phyloP scores from a whole-genome alignment of 2,888 invertebrate genomes.

The Athalia circularis region DNA sequence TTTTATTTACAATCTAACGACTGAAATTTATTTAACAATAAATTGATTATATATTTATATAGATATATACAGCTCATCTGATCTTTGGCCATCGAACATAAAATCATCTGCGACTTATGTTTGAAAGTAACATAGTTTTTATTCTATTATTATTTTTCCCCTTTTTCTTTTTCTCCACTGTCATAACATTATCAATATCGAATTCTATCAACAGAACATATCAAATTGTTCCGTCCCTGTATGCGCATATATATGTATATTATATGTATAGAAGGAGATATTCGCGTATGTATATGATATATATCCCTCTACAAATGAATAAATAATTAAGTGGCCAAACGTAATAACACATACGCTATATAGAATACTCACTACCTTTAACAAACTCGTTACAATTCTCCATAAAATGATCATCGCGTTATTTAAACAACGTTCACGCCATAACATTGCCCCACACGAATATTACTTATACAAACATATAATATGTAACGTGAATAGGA shows the following conservation, averaged over 20 bases:
- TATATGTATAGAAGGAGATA: too few relatives aligned
- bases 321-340: conserved; percentile 20
- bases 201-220: conserved; percentile 22
- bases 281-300: background rate
- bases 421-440: conserved; percentile 28
- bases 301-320: background rate
- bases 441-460: conserved; percentile 32
- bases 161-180: too few relatives aligned
- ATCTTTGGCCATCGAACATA: conserved; percentile 66
- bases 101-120: conserved; percentile 63
- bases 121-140: conserved; percentile 38
- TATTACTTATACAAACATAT: conserved; percentile 14
- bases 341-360: conserved; percentile 9
- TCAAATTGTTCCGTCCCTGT: conserved; percentile 4
- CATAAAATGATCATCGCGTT: conserved; percentile 1
- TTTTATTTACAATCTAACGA: conserved; percentile 71
- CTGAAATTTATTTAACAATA: conserved; percentile 68
- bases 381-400: conserved; percentile 35
- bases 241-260: conserved; percentile 10
- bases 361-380: conserved; percentile 23
- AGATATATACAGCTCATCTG: conserved; percentile 40
- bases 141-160: background rate
- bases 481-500: background rate
- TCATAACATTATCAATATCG: conserved; percentile 34
- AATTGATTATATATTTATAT: conserved; percentile 61